Evolutionary conservation across 2,797 vertebrate genomes (phyloP).

Genomic region (Neostethus bicornis): DNA sequence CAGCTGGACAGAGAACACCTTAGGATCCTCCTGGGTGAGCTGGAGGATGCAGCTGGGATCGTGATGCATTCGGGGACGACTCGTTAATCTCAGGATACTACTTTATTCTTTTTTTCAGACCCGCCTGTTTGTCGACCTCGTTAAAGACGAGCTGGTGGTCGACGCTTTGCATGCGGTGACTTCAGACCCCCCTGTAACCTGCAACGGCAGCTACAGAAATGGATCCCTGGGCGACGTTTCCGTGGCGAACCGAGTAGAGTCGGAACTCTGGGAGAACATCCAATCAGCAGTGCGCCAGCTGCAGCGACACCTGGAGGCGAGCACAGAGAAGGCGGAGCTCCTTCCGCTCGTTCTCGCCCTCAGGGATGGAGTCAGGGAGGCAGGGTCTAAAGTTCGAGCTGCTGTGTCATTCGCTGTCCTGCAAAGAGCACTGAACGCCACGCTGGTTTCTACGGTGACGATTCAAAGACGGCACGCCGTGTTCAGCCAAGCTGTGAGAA

Average conservation of each 20-base stretch:
- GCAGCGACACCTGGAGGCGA: too few species aligned
- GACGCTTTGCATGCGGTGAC: conserved; percentile 88
- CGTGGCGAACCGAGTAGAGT: too few species aligned
- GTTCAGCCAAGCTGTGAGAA: conserved; percentile 86
- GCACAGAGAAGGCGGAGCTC: conserved; percentile 89
- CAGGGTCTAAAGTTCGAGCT: conserved; percentile 82
- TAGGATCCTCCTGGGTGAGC: too few species aligned
- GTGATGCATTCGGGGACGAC: too few species aligned
- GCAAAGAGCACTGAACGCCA: conserved; percentile 83
- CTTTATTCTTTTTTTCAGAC: conserved; percentile 76
- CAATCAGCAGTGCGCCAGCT: too few species aligned
- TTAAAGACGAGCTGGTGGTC: conserved; percentile 92
- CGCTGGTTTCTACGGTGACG: conserved; percentile 80
- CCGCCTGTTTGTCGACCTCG: conserved; percentile 87
- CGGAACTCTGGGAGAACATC: too few species aligned
- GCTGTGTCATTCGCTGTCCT: conserved; percentile 92
- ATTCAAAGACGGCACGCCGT: conserved; percentile 88
- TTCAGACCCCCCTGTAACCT: conserved; percentile 71
- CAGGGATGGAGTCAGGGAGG: conserved; percentile 89
- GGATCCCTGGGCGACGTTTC: conserved; percentile 43
- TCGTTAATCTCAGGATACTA: too few species aligned
- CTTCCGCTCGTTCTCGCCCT: conserved; percentile 88
- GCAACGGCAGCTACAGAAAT: conserved; percentile 72
- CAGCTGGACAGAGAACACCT: too few species aligned
- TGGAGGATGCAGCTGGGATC: too few species aligned